Evolutionary conservation across 2,888 invertebrate species (phyloP).

Genomic region (Hanleya hanleyi): DNA sequence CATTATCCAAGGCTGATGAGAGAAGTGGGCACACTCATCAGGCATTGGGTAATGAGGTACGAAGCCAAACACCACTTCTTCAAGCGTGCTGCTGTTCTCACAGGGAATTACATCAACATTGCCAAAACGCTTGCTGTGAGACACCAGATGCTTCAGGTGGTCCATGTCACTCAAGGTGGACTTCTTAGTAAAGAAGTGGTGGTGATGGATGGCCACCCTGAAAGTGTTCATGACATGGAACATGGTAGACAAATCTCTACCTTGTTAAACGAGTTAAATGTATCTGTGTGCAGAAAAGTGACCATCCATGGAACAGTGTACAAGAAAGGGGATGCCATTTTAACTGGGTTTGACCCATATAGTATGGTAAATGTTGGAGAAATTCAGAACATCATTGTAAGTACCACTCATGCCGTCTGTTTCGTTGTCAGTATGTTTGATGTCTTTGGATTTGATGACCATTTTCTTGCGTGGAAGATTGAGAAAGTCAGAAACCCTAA

Average conservation of each 20-base stretch:
- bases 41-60: slow-evolving; percentile 5
- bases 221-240: not conserved
- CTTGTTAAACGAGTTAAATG: not conserved
- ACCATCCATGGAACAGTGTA: too few relatives aligned
- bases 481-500: too few relatives aligned
- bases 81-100: not conserved
- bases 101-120: not conserved
- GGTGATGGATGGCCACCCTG: not conserved
- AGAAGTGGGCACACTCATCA: not conserved
- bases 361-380: not conserved
- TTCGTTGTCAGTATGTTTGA: too few relatives aligned
- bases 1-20: slow-evolving; percentile 6
- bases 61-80: not conserved
- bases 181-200: too few relatives aligned
- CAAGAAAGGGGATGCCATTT: too few relatives aligned
- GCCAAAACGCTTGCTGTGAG: not conserved
- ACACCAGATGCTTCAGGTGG: slow-evolving; percentile 1
- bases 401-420: too few relatives aligned
- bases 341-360: not conserved
- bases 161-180: not conserved
- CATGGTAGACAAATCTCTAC: not conserved
- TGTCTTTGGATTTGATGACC: too few relatives aligned
- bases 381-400: too few relatives aligned
- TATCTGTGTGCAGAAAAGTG: not conserved
- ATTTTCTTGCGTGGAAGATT: not conserved